Conservation (phyloP, 1,140 invertebrate species). For the Brachionus angularis region DNA sequence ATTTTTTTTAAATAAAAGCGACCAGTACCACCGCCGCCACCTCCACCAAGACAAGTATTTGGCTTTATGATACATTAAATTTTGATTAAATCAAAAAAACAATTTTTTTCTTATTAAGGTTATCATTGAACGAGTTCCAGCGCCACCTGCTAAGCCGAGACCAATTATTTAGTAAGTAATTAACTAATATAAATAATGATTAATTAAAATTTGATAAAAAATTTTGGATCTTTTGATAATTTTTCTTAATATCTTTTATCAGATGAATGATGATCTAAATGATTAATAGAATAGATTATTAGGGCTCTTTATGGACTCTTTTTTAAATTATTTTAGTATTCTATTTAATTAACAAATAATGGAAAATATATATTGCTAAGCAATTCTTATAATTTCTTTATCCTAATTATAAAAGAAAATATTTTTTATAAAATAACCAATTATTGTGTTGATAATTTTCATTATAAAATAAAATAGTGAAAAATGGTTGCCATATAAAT, state of each 20-base stretch:
- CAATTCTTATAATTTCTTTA: neutral
- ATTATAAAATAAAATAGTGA: constrained; percentile 18
- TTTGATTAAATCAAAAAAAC: neutral
- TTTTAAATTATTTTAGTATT: too few relatives aligned
- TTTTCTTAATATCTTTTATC: too few relatives aligned
- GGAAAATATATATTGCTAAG: neutral
- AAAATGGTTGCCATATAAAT: constrained; percentile 44
- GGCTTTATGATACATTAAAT: neutral
- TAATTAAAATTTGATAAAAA: too few relatives aligned
- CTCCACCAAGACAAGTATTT: constrained; percentile 42
- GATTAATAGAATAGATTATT: too few relatives aligned
- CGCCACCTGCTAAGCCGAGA: constrained; percentile 41
- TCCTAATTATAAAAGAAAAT: too few relatives aligned
- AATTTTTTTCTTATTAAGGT: neutral
- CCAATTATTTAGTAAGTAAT: constrained; percentile 39
- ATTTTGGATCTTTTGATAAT: too few relatives aligned
- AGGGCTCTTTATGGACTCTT: too few relatives aligned
- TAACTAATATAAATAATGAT: too few relatives aligned
- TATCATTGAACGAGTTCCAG: constrained; percentile 36
- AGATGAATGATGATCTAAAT: too few relatives aligned
- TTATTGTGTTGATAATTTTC: neutral
- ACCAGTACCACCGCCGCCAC: neutral
- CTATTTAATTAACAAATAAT: too few relatives aligned
- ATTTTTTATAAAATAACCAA: too few relatives aligned
- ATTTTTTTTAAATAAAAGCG: neutral